A percentile compares a stretch with the other conserved stretches of the same genome.
Conservation (phyloP, 2,113 vertebrate genomes). For the Platysteira castanea region DNA sequence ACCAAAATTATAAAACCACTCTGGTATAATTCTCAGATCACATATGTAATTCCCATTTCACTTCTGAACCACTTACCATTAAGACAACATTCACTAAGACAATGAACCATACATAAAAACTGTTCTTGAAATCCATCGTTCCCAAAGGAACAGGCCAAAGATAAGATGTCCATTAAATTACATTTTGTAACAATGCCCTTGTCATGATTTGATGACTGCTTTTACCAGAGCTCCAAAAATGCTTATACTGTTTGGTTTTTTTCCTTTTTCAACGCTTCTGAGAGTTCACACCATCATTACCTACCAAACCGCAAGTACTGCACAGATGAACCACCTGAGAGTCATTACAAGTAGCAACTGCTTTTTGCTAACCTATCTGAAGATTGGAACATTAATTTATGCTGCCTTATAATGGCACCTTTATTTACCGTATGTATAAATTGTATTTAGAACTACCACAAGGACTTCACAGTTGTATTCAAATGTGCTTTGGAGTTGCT, state of each 20-base stretch:
- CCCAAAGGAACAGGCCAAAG: background rate
- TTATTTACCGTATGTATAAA: background rate
- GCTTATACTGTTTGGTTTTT: background rate
- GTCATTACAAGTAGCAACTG: background rate
- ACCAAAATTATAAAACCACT: slow-evolving; percentile 17
- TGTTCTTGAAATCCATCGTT: slow-evolving; percentile 13
- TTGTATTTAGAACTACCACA: background rate
- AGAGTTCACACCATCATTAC: background rate
- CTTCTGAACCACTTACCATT: background rate
- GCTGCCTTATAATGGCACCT: background rate
- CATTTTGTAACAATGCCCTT: background rate
- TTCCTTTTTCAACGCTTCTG: background rate
- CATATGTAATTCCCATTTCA: slow-evolving; percentile 21
- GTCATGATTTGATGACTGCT: background rate
- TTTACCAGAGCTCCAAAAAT: background rate
- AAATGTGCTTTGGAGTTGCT: background rate
- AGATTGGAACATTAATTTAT: background rate
- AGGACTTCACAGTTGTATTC: background rate
- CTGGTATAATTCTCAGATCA: background rate
- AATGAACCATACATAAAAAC: slow-evolving; percentile 42
- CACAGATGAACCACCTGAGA: background rate
- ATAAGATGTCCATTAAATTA: background rate
- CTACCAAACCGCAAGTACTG: background rate
- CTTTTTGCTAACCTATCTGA: background rate
- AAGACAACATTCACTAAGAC: background rate